Conservation (phyloP, 1,140 invertebrate species). For the Listronotus oregonensis region DNA sequence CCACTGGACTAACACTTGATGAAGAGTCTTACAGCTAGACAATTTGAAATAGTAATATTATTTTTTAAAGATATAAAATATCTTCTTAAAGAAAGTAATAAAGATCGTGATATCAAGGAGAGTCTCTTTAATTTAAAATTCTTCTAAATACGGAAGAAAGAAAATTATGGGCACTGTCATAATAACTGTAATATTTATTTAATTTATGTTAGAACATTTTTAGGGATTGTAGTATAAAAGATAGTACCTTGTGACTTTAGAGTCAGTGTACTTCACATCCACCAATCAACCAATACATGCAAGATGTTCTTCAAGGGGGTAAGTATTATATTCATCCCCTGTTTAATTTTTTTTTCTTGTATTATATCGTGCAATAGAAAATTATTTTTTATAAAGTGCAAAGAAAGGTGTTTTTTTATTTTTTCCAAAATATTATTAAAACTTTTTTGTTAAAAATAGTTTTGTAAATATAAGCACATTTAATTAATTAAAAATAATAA, state of each 20-base stretch:
- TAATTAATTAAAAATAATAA: too few relatives aligned
- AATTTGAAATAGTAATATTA: constrained; percentile 11
- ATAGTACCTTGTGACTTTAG: constrained; percentile 1
- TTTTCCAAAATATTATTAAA: too few relatives aligned
- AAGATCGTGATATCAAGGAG: constrained; percentile 32
- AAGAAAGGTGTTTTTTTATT: too few relatives aligned
- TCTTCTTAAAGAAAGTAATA: constrained; percentile 32
- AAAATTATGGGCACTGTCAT: constrained; percentile 32
- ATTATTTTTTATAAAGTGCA: too few relatives aligned
- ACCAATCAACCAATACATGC: constrained; percentile 19
- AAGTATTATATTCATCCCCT: constrained; percentile 3
- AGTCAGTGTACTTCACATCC: constrained; percentile 34
- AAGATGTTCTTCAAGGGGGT: constrained; percentile 35
- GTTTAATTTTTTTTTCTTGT: background rate
- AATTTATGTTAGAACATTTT: constrained; percentile 24
- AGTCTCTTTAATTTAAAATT: constrained; percentile 27
- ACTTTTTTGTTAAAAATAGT: too few relatives aligned
- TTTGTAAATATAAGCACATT: too few relatives aligned
- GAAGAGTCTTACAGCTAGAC: background rate
- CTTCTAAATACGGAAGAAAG: constrained; percentile 33
- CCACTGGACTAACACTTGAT: background rate
- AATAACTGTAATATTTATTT: constrained; percentile 35
- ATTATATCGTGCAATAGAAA: background rate
- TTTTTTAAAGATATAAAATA: constrained; percentile 23
- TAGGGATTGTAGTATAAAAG: constrained; percentile 21